phyloP scores from a whole-genome alignment of 2,888 invertebrate species.

The Emmelina monodactyla region DNA sequence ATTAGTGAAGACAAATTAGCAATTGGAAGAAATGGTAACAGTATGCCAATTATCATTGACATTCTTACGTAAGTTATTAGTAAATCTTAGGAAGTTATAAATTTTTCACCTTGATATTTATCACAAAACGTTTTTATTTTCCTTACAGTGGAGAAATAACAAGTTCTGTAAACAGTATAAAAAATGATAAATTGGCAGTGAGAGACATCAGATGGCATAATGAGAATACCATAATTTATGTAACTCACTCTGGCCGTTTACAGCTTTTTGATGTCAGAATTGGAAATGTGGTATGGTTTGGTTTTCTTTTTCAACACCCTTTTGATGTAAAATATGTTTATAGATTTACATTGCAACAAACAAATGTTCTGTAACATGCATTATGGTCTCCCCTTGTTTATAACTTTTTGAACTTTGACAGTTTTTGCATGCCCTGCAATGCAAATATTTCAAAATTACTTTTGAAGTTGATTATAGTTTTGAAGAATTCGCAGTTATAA shows the following conservation, averaged over 20 bases:
- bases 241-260: slow-evolving; percentile 41
- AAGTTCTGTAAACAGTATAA: slow-evolving; percentile 20
- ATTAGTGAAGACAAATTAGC: slow-evolving; percentile 29
- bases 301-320: background rate
- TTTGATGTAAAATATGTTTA: background rate
- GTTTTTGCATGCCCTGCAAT: too few species aligned
- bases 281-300: slow-evolving; percentile 24
- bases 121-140: too few species aligned
- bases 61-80: slow-evolving; percentile 21
- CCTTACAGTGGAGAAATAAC: slow-evolving; percentile 26
- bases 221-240: slow-evolving; percentile 32
- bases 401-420: too few species aligned
- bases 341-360: too few species aligned
- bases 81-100: background rate
- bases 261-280: slow-evolving; percentile 34
- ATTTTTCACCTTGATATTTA: too few species aligned
- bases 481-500: too few species aligned
- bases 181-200: slow-evolving; percentile 25
- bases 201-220: slow-evolving; percentile 47
- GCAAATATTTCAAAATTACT: too few species aligned
- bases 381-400: too few species aligned
- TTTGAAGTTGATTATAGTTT: too few species aligned
- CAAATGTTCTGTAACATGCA: too few species aligned
- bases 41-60: slow-evolving; percentile 41
- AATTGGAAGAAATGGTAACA: slow-evolving; percentile 43